phyloP scores from a whole-genome alignment of 2,113 vertebrate genomes.

The Melanotaenia duboulayi region DNA sequence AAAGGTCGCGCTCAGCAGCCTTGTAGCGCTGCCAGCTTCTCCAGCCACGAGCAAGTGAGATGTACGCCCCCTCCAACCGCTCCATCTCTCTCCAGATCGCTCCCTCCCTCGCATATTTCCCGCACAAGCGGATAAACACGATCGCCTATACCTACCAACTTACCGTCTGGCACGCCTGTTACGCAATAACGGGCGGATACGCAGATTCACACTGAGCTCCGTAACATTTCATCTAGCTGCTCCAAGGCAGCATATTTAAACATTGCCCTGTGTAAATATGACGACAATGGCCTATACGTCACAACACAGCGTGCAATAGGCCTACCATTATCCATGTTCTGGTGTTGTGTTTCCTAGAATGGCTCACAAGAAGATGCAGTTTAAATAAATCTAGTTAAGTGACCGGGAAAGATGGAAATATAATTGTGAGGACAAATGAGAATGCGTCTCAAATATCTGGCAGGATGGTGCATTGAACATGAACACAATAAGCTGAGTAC shows the following conservation, averaged over 20 bases:
- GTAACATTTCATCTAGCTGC: slow-evolving; percentile 14
- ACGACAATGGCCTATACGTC: slow-evolving; percentile 56
- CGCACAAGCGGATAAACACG: slow-evolving; percentile 64
- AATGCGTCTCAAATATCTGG: slow-evolving; percentile 32
- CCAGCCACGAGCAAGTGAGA: slow-evolving; percentile 47
- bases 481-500: slow-evolving; percentile 42
- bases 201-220: neutral
- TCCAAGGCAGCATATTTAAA: slow-evolving; percentile 4
- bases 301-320: slow-evolving; percentile 15
- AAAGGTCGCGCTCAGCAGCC: slow-evolving; percentile 30
- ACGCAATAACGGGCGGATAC: slow-evolving; percentile 55
- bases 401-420: neutral
- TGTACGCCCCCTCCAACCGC: slow-evolving; percentile 63
- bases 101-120: slow-evolving; percentile 45
- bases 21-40: slow-evolving; percentile 36
- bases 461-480: slow-evolving; percentile 16
- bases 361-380: neutral
- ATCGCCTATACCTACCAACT: slow-evolving; percentile 37
- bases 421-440: slow-evolving; percentile 29
- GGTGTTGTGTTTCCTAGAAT: neutral
- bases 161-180: slow-evolving; percentile 52
- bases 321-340: slow-evolving; percentile 16
- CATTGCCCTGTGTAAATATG: slow-evolving; percentile 37
- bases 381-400: neutral
- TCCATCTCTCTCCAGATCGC: slow-evolving; percentile 58